Evolutionary conservation across 2,113 vertebrate genomes (phyloP), one percentile per base, ranked within the genome.

Genomic region (Alethe castanea): DNA sequence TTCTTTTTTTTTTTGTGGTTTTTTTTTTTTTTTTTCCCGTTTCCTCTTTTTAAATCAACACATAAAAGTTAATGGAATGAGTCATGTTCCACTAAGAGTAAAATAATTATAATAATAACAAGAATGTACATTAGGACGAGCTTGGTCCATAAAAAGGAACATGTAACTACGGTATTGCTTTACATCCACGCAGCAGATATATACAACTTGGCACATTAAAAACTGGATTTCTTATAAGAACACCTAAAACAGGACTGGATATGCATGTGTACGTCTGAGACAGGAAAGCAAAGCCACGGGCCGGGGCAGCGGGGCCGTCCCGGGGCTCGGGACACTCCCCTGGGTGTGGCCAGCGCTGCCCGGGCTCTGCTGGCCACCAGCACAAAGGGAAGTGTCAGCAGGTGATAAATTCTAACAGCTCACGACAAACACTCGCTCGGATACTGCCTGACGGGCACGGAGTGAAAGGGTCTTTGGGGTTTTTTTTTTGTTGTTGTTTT

Each of bases 121-220:
- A 97, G 94, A 97, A 98, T 98, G 97, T 98, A 98, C 98, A 98
- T 95, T 59, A 96, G 98, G 98, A 98, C 98, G 62, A 96, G 96
- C 90, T 97, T 98, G 98, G 98, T 98, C 98, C 98, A 70, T 86
- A 76, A 92, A 97, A 97, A 97, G 97, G 97, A 95, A 98, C 95
- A 96, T 95, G 96, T 84, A 97, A 92, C 97, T 97, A 97, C 94
- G n/a, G 96, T 98, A 98, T 98, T 98, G 98, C 98, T 98, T 98
- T 97, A 98, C 97, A 98, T 96, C 96, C 97, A 97, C 97, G 96
- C 97, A 96, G 97, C 97, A 94, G 97, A 97, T 97, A 97, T 97
- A 97, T 94, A 97, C 88, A 97, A 98, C 98, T 98, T 98, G 98
- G 98, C 98, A 98, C 98, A 96, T 98, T 96, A 97, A 97, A 98